Evolutionary conservation across 2,113 vertebrate genomes (phyloP), one percentile per base, ranked within the genome.

Genomic region (Jacana jacana): DNA sequence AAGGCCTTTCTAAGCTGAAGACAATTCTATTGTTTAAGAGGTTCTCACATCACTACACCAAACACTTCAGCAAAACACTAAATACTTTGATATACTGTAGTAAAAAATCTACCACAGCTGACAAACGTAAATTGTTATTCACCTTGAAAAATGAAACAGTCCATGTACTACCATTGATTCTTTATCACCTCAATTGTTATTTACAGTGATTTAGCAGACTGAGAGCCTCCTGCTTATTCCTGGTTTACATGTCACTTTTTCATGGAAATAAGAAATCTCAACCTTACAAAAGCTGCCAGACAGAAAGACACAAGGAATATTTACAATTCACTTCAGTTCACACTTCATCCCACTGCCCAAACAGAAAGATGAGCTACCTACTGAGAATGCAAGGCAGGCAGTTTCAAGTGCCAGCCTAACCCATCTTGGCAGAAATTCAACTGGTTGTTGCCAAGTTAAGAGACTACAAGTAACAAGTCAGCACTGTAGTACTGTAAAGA

Each of bases 301-400:
- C 16, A 96, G 39, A 82, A 88, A 83, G 57, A 66, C 60, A 64
- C 17, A 7, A 68, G 35, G 52, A 39, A 64, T 42, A 70, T 69
- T 81, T 91, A 76, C 61, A 81, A 33, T 35, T 89, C 57, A 15
- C 40, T 89, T 44, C 46, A 78, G 60, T 44, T 89, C 61, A 72
- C 48, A 61, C 49, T 79, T 81, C 44, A 51, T 61, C 83, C 83
- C 65, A 73, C 72, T 89, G 58, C 92, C 81, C 83, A 58, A 89
- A 86, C 77, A 79, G 91, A 89, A 94, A 96, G 88, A 94, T 86
- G 88, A 97, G 86, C 76, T 86, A 91, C 87, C 66, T 63, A 82
- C 60, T 31, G 60, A 92, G 83, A 96, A 96, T 42, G 82, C 91
- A 88, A 96, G 83, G 72, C 58, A 96, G 81, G 92, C 91, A 92